These are phyloP conservation scores for Gallinago media DNA, from an alignment of 2,113 vertebrate species.

Conservation along the genomic window DNA sequence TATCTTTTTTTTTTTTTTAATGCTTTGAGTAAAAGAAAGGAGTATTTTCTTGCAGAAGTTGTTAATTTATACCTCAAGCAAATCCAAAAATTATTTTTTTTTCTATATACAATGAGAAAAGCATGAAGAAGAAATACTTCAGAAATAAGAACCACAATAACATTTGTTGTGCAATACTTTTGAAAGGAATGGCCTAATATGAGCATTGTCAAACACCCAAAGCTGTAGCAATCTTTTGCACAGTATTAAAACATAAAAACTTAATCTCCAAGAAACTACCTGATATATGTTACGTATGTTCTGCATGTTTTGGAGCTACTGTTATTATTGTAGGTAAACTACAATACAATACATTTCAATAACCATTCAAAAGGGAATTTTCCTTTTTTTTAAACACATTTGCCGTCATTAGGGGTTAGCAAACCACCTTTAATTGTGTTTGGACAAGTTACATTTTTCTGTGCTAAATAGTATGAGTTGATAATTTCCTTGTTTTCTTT, in stretches of 20 bases:
- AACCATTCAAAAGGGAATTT: constrained; percentile 27
- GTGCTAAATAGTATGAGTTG: not conserved
- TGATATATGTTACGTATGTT: not conserved
- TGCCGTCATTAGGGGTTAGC: not conserved
- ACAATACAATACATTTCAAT: not conserved
- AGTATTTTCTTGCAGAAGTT: constrained; percentile 4
- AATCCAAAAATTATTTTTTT: not conserved
- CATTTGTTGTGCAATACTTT: constrained; percentile 27
- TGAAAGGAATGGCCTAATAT: not conserved
- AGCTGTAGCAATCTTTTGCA: constrained; percentile 36
- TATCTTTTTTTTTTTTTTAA: not conserved
- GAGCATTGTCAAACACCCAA: not conserved
- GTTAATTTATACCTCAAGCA: constrained; percentile 53
- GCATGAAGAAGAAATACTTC: not conserved
- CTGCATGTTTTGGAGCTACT: constrained; percentile 1
- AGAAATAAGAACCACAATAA: not conserved
- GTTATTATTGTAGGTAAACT: not conserved
- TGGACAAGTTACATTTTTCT: not conserved
- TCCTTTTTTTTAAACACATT: not conserved
- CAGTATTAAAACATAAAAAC: not conserved
- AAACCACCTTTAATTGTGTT: not conserved
- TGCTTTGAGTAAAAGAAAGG: not conserved
- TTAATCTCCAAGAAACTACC: not conserved
- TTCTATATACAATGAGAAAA: not conserved
- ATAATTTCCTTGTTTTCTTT: not conserved